These are phyloP conservation scores for Tolmerus cingulatus DNA, from an alignment of 2,888 invertebrate genomes.

Conservation along the genomic window DNA sequence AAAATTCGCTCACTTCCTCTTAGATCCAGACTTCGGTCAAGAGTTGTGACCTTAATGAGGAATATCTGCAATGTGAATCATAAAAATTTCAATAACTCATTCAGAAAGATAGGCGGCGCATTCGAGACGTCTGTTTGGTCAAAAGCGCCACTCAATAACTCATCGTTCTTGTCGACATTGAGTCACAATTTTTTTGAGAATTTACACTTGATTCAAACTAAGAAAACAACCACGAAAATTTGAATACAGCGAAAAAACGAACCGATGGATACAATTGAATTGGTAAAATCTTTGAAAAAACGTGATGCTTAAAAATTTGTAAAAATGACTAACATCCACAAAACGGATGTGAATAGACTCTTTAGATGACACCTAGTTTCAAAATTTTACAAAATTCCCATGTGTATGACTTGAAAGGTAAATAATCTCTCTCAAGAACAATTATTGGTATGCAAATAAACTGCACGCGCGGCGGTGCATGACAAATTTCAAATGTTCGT, in stretches of 20 bases:
- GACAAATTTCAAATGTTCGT: background rate
- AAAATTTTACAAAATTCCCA: background rate
- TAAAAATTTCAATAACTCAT: background rate
- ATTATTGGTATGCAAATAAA: background rate
- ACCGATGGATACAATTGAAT: background rate
- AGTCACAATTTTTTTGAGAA: background rate
- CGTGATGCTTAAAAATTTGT: background rate
- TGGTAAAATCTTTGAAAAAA: background rate
- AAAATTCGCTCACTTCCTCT: constrained; percentile 8
- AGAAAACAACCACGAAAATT: background rate
- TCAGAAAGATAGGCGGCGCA: background rate
- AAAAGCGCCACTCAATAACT: background rate
- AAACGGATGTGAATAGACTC: background rate
- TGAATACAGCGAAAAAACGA: background rate
- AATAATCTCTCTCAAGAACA: background rate
- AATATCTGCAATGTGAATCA: constrained; percentile 20
- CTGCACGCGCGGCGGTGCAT: background rate
- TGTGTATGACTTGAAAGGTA: background rate
- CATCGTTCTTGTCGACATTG: background rate
- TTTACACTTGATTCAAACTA: background rate
- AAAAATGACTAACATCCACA: background rate
- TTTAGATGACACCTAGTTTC: background rate
- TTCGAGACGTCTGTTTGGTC: background rate
- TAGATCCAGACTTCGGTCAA: background rate
- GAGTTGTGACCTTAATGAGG: background rate